These are phyloP conservation scores for Ceyx margarethae DNA, from an alignment of 2,113 vertebrate genomes.

Conservation along the genomic window DNA sequence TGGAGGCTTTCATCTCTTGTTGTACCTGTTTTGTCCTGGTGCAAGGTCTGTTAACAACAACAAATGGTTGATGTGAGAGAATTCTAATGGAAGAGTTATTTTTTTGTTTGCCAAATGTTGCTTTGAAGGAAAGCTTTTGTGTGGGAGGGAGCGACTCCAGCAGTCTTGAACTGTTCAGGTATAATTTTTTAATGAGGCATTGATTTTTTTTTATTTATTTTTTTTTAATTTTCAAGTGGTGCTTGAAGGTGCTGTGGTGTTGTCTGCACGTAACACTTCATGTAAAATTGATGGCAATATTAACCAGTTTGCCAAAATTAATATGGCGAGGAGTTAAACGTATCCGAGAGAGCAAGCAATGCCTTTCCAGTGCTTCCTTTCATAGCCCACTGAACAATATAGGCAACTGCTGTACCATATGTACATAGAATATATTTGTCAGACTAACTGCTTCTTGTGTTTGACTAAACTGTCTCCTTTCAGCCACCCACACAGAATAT, in stretches of 20 bases:
- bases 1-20: slow-evolving; percentile 13
- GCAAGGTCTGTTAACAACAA: not conserved
- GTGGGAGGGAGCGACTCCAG: not conserved
- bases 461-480: slow-evolving; percentile 76
- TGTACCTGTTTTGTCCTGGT: slow-evolving; percentile 31
- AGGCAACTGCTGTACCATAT: slow-evolving; percentile 46
- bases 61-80: not conserved
- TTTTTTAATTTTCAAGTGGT: not conserved
- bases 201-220: not conserved
- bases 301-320: not conserved
- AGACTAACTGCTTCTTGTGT: slow-evolving; percentile 68
- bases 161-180: not conserved
- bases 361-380: slow-evolving; percentile 10
- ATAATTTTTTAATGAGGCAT: slow-evolving; percentile 23
- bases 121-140: not conserved
- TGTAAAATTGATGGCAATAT: slow-evolving; percentile 1
- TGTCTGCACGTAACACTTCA: not conserved
- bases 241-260: not conserved
- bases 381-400: not conserved
- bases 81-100: not conserved
- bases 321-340: not conserved
- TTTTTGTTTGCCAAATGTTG: not conserved
- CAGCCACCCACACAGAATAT: slow-evolving; percentile 98
- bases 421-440: slow-evolving; percentile 62
- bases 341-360: not conserved